Conservation (phyloP, 2,797 vertebrate genomes). For the Philypnodon macrostomus region DNA sequence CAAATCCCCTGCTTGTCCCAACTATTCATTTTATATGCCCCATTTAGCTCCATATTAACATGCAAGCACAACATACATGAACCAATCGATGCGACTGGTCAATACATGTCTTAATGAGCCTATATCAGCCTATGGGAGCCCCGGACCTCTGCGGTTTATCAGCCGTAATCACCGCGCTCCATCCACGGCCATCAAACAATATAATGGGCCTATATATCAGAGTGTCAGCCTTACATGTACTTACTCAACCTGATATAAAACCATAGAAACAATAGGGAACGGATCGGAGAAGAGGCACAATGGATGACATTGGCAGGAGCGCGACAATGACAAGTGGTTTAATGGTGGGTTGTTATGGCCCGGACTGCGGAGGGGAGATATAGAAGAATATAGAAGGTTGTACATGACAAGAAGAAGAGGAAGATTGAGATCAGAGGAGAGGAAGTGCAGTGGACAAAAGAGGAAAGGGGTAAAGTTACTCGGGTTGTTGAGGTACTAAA, state of each 20-base stretch:
- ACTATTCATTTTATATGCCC: not conserved
- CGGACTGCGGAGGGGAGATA: conserved; percentile 5
- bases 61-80: conserved; percentile 11
- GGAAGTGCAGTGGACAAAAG: not conserved
- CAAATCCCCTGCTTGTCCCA: too few relatives aligned
- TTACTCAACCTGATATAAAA: conserved; percentile 62
- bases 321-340: conserved; percentile 48
- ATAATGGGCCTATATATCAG: conserved; percentile 73
- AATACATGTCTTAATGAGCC: conserved; percentile 70
- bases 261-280: conserved; percentile 43
- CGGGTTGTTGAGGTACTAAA: too few relatives aligned
- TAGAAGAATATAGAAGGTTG: not conserved
- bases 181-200: conserved; percentile 70
- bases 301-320: conserved; percentile 57
- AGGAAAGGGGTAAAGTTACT: too few relatives aligned
- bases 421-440: not conserved
- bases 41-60: conserved; percentile 6
- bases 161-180: conserved; percentile 68
- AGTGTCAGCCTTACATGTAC: conserved; percentile 47
- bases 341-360: conserved; percentile 48
- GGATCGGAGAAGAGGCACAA: conserved; percentile 10
- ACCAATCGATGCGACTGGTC: conserved; percentile 57
- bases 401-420: not conserved
- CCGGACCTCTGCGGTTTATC: conserved; percentile 54
- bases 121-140: conserved; percentile 53